Base-by-base conservation (phyloP, 2,888 invertebrate genomes). In the Micoletzkya japonica region DNA sequence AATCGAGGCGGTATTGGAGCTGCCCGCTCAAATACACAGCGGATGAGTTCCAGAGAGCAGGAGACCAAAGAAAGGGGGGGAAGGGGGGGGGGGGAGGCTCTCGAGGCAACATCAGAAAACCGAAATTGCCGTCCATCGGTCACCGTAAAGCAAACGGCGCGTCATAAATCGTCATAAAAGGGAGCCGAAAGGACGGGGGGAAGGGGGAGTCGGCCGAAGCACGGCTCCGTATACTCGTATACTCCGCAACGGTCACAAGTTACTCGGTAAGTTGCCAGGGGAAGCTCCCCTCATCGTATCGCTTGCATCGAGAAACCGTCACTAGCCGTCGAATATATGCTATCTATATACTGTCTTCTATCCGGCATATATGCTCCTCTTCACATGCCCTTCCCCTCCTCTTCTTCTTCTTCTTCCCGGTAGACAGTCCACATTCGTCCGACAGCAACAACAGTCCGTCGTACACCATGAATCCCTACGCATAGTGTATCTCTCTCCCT, bases 11-110 rank as follows among this genome's bases (percentile, higher is more conserved):
- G n/a, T n/a, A n/a, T n/a, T n/a, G n/a, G n/a, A n/a, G n/a, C n/a
- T n/a, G n/a, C n/a, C n/a, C n/a, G 30, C 56, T 56, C 56, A 56
- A 32, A 17, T 30, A 32, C 28, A 34, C 56, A 59, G 59, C n/a
- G 20, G 7, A 20, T 14, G 24, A 24, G 36, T n/a, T 17, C 6
- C 6, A 52, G 52, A 26, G 52, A 52, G 52, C 14, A 6, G 6
- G 6, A 26, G 24, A 95, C 96, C 96, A 97, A 86, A 95, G 96
- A n/a, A n/a, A n/a, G 0, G 96, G 96, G 3, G 96, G 96, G 73
- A 95, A 95, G 34, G 2, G 34, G 17, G 17, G n/a, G 57, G 34
- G 57, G 44, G 44, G 20, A 14, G 44, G 44, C 20, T 14, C 10
- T 14, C 14, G 20, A 20, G 44, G 44, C 10, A 20, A 44, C 14